Evolutionary conservation across 2,797 vertebrate genomes (phyloP).

Genomic region (Silurus aristotelis): DNA sequence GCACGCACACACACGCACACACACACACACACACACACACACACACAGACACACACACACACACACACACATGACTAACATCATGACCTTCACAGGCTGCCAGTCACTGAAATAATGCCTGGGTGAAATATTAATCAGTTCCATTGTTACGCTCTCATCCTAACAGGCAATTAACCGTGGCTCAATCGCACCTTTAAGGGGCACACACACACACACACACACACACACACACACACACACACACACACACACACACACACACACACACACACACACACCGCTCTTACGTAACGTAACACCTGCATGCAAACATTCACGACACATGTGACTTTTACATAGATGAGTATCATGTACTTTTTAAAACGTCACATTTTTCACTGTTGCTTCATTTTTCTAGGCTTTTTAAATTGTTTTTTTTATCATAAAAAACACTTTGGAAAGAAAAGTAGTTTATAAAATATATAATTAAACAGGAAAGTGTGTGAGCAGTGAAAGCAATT

Average conservation of each 20-base stretch:
- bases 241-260: constrained; percentile 14
- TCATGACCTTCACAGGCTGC: constrained; percentile 36
- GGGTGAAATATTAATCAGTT: constrained; percentile 63
- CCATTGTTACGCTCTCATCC: constrained; percentile 14
- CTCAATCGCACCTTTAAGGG: constrained; percentile 28
- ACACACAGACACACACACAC: constrained; percentile 8
- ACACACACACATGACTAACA: neutral
- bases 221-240: constrained; percentile 15
- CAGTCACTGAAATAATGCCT: constrained; percentile 31
- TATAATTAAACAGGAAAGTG: no score
- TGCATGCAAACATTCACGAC: neutral
- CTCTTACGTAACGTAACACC: constrained; percentile 54
- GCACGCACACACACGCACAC: neutral
- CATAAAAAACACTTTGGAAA: no score
- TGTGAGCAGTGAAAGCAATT: no score
- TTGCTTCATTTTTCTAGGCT: no score
- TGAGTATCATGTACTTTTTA: no score
- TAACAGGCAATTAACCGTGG: constrained; percentile 49
- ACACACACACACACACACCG: constrained; percentile 16
- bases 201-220: constrained; percentile 8
- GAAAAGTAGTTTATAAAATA: no score
- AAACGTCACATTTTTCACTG: no score
- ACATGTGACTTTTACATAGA: neutral
- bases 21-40: constrained; percentile 19
- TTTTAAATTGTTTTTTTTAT: no score